Base-by-base conservation (phyloP, 2,797 vertebrate species). In the Darevskia nairensis region DNA sequence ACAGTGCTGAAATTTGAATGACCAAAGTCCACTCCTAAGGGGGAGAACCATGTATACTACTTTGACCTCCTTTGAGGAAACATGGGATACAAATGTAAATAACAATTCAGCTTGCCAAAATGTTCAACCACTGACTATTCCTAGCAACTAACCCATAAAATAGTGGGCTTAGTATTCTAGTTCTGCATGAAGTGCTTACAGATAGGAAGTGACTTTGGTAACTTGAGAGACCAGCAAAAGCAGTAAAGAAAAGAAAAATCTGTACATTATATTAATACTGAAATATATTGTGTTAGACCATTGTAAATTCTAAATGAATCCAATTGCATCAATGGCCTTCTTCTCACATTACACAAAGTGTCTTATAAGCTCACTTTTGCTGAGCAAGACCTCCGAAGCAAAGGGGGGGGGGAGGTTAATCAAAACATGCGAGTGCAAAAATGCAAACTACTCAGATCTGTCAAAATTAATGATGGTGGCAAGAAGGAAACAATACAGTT, bases 401-500 rank as follows among this genome's bases (percentile, higher is more conserved):
- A 8, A 61, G 81, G 55, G 59, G 68, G 82, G 85, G 74, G 21
- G 88, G 64, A 85, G 71, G 90, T 92, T 94, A 87, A 94, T 83
- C 81, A 86, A 95, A 91, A 93, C 86, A 76, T 91, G 85, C 92
- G 84, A 90, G 72, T 87, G 76, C 89, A 89, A 90, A 92, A 95
- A 79, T 92, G 82, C 90, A 96, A 95, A 91, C 88, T 64, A 69
- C 90, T 93, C 90, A 93, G 76, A 94, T 91, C 93, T 96, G 95
- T 94, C 96, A 96, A 92, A 94, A 92, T 91, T 94, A 94, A 91
- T 93, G 91, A 96, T 88, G 89, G 93, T 94, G 89, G 88, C 86
- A 92, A 90, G 87, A 91, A 94, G 92, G 86, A 94, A 94, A 92
- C 86, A 86, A 50, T 87, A 80, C 85, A 91, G 91, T 79, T 91